These are phyloP conservation scores for Hypomesus transpacificus DNA, from an alignment of 2,113 vertebrate genomes.

Conservation along the genomic window DNA sequence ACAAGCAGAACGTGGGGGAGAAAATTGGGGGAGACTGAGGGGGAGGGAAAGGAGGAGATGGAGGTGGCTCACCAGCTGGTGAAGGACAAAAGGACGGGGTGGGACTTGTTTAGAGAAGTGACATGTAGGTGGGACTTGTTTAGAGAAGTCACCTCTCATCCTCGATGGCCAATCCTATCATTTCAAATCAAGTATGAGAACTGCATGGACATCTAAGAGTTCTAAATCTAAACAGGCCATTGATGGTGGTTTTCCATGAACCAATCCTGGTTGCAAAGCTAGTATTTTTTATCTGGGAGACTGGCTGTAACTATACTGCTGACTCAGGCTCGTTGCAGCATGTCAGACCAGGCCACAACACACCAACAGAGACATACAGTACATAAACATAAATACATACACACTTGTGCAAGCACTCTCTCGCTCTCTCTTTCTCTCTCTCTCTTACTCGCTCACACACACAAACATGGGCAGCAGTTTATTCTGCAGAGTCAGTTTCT, in stretches of 20 bases:
- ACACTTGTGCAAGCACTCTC: background rate
- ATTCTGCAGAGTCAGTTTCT: constrained; percentile 64
- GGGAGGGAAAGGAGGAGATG: background rate
- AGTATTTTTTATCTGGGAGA: background rate
- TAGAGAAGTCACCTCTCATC: too few species aligned
- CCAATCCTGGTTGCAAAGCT: background rate
- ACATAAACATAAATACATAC: background rate
- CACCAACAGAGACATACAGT: background rate
- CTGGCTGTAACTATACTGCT: background rate
- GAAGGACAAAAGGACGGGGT: background rate
- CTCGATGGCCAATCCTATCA: too few species aligned
- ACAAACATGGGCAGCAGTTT: background rate
- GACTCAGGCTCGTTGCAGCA: background rate
- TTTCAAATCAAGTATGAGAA: too few species aligned
- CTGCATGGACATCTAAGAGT: too few species aligned
- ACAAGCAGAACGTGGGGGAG: constrained; percentile 20
- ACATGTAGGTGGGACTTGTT: too few species aligned
- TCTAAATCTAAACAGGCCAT: too few species aligned
- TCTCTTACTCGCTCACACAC: background rate
- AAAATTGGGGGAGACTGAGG: background rate
- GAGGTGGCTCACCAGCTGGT: background rate
- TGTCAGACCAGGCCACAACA: background rate
- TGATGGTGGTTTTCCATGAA: background rate
- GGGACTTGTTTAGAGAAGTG: too few species aligned
- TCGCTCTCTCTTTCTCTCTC: background rate